Conservation (phyloP, 2,888 invertebrate genomes). For the Tanytarsus gracilentus region DNA sequence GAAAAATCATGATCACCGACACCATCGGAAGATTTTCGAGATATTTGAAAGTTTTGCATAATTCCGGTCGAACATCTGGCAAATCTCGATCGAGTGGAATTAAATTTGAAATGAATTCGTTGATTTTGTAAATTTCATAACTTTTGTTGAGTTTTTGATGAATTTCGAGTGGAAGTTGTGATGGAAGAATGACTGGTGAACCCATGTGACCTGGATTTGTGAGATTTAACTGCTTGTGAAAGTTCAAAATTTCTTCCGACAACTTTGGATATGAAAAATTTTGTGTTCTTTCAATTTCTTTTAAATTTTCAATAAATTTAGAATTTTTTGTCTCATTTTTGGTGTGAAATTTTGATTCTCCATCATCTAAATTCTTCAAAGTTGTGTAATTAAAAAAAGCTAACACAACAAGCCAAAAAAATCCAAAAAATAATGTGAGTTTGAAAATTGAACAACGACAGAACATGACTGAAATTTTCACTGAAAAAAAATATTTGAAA, state of each 20-base stretch:
- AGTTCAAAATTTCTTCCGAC: not conserved
- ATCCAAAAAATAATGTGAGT: not conserved
- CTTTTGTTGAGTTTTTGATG: slow-evolving; percentile 22
- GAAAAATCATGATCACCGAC: slow-evolving; percentile 26
- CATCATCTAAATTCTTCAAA: not conserved
- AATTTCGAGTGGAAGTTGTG: not conserved
- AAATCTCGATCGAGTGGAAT: slow-evolving; percentile 24
- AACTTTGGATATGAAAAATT: not conserved
- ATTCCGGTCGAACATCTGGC: slow-evolving; percentile 14
- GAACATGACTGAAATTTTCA: too few species aligned
- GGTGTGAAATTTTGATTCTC: not conserved
- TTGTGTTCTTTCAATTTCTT: not conserved
- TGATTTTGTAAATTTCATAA: slow-evolving; percentile 17
- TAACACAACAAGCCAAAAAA: slow-evolving; percentile 2
- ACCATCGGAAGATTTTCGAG: slow-evolving; percentile 9
- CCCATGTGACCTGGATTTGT: slow-evolving; percentile 23
- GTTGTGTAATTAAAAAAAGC: not conserved
- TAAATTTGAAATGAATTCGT: slow-evolving; percentile 17
- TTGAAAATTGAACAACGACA: slow-evolving; percentile 1
- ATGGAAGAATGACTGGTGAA: slow-evolving; percentile 1
- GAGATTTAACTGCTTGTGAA: not conserved
- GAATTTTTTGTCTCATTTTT: not conserved
- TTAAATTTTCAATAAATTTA: not conserved
- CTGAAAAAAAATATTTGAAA: too few species aligned
- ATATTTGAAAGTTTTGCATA: not conserved